Conservation (phyloP, 2,797 vertebrate species). For the Sus cebifrons region DNA sequence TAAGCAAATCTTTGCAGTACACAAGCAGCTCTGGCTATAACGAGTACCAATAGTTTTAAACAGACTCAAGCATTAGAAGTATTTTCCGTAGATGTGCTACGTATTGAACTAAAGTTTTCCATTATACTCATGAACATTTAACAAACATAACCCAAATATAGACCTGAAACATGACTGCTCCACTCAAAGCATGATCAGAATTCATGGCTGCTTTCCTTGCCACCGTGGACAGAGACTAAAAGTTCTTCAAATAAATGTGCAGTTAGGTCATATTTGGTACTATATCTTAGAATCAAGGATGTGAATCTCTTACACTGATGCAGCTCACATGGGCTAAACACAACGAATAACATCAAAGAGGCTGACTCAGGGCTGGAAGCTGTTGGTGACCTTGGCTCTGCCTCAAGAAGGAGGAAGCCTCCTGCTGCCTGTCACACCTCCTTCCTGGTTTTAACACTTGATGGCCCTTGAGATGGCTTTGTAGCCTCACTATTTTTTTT, state of each 20-base stretch:
- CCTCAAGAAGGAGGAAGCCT: not conserved
- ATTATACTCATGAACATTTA: not conserved
- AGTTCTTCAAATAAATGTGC: constrained; percentile 43
- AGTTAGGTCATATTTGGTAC: constrained; percentile 9
- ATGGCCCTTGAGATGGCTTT: not conserved
- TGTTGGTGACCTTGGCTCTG: not conserved
- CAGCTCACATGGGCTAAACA: not conserved
- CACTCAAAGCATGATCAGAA: not conserved
- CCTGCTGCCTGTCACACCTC: not conserved
- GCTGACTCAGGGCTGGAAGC: not conserved
- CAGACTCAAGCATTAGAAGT: not conserved
- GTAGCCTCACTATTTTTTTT: not conserved
- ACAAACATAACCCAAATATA: rapidly evolving
- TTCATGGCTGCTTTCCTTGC: constrained; percentile 50
- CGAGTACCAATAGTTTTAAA: not conserved
- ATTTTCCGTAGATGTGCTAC: constrained; percentile 31
- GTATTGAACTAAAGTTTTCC: not conserved
- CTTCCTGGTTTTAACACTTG: not conserved
- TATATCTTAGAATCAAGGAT: constrained; percentile 52
- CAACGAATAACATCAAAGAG: not conserved
- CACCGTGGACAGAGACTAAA: constrained; percentile 35
- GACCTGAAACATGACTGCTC: constrained; percentile 38
- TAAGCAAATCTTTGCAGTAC: not conserved
- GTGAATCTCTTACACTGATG: not conserved
- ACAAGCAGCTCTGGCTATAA: not conserved